phyloP scores from a whole-genome alignment of 2,888 invertebrate species.

The Nebria brevicollis region DNA sequence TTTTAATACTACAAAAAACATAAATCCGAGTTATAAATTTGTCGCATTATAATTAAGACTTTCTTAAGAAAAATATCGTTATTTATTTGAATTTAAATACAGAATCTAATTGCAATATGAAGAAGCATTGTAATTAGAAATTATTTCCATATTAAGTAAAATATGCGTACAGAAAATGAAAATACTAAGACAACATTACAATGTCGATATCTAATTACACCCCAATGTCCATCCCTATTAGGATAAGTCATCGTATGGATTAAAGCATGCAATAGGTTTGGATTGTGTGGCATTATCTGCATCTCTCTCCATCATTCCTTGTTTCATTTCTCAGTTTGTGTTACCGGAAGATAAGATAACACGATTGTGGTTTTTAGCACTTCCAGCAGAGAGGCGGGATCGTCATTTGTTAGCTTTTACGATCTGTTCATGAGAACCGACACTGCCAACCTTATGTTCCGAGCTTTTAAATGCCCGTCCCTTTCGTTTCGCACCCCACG shows the following conservation, averaged over 20 bases:
- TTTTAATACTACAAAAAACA: no score
- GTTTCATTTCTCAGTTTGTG: conserved; percentile 15
- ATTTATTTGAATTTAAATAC: no score
- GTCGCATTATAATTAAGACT: no score
- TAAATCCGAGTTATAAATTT: no score
- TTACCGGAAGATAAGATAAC: conserved; percentile 39
- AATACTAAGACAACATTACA: not conserved
- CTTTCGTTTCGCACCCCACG: not conserved
- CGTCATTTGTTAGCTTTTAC: conserved; percentile 28
- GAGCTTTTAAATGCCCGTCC: not conserved
- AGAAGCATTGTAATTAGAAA: no score
- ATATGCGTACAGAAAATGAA: not conserved
- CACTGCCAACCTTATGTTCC: conserved; percentile 1
- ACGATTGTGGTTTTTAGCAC: conserved; percentile 44
- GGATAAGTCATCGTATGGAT: not conserved
- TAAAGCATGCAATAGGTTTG: not conserved
- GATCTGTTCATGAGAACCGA: conserved; percentile 1
- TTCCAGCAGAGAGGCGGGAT: conserved; percentile 17
- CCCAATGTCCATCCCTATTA: not conserved
- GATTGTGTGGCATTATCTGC: not conserved
- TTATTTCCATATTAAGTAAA: not conserved
- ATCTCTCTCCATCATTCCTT: not conserved
- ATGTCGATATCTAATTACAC: not conserved
- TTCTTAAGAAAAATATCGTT: no score
- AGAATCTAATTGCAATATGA: no score